Evolutionary conservation across 2,113 vertebrate genomes (phyloP).

Genomic region (Puffinus mauretanicus): DNA sequence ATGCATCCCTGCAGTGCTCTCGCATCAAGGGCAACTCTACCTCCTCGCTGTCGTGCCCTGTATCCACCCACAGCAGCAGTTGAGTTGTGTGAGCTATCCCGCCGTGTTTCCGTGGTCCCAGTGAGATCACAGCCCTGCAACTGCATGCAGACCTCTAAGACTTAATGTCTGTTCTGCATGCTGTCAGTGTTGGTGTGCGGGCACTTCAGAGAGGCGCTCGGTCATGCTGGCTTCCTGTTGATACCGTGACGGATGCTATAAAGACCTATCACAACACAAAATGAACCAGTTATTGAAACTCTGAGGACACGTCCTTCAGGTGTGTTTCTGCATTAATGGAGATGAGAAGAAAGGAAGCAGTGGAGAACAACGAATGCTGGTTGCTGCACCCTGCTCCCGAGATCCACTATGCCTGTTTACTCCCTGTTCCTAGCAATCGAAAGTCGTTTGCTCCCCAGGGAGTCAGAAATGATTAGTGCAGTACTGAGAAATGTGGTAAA

Average conservation of each 20-base stretch:
- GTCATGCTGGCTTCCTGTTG: neutral
- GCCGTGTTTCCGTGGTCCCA: neutral
- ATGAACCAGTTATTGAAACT: neutral
- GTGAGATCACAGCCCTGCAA: accelerated
- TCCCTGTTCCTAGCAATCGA: neutral
- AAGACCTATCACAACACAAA: neutral
- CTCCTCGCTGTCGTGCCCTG: neutral
- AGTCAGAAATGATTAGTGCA: neutral
- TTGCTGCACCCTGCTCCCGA: neutral
- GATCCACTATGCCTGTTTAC: neutral
- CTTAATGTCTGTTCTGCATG: neutral
- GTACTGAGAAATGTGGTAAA: neutral
- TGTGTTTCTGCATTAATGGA: neutral
- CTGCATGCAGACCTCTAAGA: neutral
- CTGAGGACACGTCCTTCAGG: neutral
- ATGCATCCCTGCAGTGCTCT: neutral
- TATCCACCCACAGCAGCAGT: neutral
- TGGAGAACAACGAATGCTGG: neutral
- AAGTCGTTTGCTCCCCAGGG: neutral
- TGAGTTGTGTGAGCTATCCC: neutral
- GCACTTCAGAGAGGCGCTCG: neutral
- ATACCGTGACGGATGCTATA: neutral
- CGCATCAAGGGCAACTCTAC: neutral
- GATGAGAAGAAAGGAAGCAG: neutral
- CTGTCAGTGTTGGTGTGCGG: too few species aligned